Conservation (phyloP, 2,888 invertebrate genomes). For the Oligia fasciuncula region DNA sequence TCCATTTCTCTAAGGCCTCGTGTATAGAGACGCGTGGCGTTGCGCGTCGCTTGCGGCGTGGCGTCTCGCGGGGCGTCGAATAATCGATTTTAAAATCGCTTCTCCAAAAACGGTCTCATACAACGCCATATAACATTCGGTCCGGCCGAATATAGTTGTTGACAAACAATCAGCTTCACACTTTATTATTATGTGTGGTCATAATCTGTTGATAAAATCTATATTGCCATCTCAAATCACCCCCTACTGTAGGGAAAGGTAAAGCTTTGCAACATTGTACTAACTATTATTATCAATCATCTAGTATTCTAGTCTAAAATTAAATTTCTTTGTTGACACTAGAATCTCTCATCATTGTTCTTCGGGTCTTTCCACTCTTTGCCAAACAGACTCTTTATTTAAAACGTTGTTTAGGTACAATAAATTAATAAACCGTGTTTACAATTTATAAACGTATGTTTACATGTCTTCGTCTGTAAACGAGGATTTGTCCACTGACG, state of each 20-base stretch:
- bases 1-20: neutral
- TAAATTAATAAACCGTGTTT: constrained; percentile 58
- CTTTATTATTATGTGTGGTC: no score
- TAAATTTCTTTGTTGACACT: constrained; percentile 31
- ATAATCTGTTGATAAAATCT: neutral
- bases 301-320: constrained; percentile 27
- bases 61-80: no score
- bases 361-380: constrained; percentile 75
- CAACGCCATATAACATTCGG: no score
- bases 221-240: neutral
- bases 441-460: constrained; percentile 55
- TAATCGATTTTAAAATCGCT: no score
- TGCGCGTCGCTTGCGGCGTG: no score
- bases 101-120: no score
- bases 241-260: constrained; percentile 13
- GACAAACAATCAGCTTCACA: neutral
- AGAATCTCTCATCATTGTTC: constrained; percentile 17
- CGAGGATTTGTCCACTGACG: constrained; percentile 55
- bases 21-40: no score
- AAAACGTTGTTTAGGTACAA: constrained; percentile 63
- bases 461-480: constrained; percentile 60
- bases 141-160: no score
- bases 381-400: constrained; percentile 67
- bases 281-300: neutral
- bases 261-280: constrained; percentile 23